Percentiles rank a stretch among this genome's conserved stretches.
Evolutionary conservation across 2,888 invertebrate genomes (phyloP).

Genomic region (Eucera pruinosa): DNA sequence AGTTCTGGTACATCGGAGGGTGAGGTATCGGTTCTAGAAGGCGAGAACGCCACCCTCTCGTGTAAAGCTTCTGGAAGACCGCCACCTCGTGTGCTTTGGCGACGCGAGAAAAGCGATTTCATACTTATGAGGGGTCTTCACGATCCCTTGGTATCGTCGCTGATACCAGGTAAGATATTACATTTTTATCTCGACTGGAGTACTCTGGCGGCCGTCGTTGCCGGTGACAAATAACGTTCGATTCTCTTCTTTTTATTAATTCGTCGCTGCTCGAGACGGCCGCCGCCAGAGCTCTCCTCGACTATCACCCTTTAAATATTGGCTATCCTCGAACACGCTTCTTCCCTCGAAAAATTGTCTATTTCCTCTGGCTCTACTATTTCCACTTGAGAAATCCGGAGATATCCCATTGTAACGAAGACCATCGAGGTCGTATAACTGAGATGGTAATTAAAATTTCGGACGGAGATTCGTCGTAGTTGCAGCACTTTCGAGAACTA

Average conservation of each 20-base stretch:
- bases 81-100: constrained; percentile 87
- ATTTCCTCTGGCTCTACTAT: too few relatives aligned
- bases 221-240: constrained; percentile 54
- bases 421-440: too few relatives aligned
- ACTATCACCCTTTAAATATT: constrained; percentile 13
- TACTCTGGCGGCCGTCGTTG: constrained; percentile 42
- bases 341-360: background rate
- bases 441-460: constrained; percentile 35
- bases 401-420: too few relatives aligned
- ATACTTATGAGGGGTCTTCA: constrained; percentile 77
- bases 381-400: too few relatives aligned
- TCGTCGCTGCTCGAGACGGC: constrained; percentile 19
- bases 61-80: constrained; percentile 91
- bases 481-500: constrained; percentile 20
- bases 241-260: constrained; percentile 53
- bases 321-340: background rate
- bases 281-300: background rate
- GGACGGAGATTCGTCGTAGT: background rate
- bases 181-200: constrained; percentile 53
- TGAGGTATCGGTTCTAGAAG: constrained; percentile 90
- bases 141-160: constrained; percentile 75
- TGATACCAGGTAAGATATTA: constrained; percentile 73
- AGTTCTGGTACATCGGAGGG: constrained; percentile 90
- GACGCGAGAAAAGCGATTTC: constrained; percentile 78
- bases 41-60: constrained; percentile 90